Percentiles rank a stretch among this genome's conserved stretches.
phyloP scores from a whole-genome alignment of 2,113 vertebrate genomes.

The Cheirogaleus medius region DNA sequence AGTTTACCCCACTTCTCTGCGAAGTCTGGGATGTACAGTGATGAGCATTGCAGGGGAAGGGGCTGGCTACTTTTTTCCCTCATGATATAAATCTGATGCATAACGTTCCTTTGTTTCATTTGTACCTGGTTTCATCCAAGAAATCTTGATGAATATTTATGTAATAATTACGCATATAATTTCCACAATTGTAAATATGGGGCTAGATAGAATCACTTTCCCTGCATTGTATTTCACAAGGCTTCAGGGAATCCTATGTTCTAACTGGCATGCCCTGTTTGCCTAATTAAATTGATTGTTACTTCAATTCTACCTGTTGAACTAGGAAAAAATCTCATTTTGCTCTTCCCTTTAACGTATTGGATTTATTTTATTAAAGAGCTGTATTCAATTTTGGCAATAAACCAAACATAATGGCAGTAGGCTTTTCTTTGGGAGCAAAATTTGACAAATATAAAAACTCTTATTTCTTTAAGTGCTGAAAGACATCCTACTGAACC shows the following conservation, averaged over 20 bases:
- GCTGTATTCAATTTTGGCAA: conserved; percentile 58
- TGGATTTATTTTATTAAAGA: conserved; percentile 71
- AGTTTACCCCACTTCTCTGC: conserved; percentile 98
- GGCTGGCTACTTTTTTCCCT: background rate
- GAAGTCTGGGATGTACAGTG: conserved; percentile 99
- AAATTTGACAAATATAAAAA: background rate
- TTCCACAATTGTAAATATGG: background rate
- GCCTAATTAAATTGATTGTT: conserved; percentile 45
- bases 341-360: conserved; percentile 38
- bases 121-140: conserved; percentile 66
- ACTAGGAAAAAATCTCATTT: conserved; percentile 40
- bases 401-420: conserved; percentile 56
- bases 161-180: conserved; percentile 40
- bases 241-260: conserved; percentile 46
- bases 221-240: conserved; percentile 56
- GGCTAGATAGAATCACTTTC: conserved; percentile 23
- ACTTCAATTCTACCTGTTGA: conserved; percentile 35
- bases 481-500: background rate
- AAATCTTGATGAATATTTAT: conserved; percentile 63
- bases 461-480: background rate
- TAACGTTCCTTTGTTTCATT: conserved; percentile 68
- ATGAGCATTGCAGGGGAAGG: background rate
- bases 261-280: conserved; percentile 16
- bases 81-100: background rate
- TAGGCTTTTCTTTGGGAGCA: conserved; percentile 22